phyloP scores from a whole-genome alignment of 1,140 invertebrate species.

The Pogonus chalceus region DNA sequence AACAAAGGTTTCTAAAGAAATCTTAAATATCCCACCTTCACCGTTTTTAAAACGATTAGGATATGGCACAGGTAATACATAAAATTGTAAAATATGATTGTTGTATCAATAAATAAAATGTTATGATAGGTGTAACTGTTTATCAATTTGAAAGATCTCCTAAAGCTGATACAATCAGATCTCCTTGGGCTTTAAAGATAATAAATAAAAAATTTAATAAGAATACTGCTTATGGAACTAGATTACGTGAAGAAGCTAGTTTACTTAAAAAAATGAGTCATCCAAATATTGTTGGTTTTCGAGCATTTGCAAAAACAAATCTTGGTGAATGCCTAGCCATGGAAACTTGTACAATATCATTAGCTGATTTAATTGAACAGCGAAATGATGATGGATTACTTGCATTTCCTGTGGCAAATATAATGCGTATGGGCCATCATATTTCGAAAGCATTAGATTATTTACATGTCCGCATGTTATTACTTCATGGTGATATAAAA shows the following conservation, averaged over 20 bases:
- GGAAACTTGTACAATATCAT: conserved; percentile 54
- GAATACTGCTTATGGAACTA: conserved; percentile 35
- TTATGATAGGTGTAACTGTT: conserved; percentile 56
- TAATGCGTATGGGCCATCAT: conserved; percentile 54
- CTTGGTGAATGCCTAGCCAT: conserved; percentile 57
- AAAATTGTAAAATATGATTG: conserved; percentile 11
- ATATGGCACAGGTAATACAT: conserved; percentile 65
- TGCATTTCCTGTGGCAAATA: conserved; percentile 51
- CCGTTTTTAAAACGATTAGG: conserved; percentile 58
- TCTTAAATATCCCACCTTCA: conserved; percentile 48
- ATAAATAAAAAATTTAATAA: conserved; percentile 37
- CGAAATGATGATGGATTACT: conserved; percentile 45
- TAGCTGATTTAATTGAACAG: conserved; percentile 63
- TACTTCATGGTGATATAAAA: conserved; percentile 78
- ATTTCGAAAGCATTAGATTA: conserved; percentile 65
- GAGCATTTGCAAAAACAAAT: conserved; percentile 50
- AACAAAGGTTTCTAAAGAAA: background rate
- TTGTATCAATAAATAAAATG: background rate
- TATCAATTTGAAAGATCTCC: conserved; percentile 65
- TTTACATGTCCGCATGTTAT: conserved; percentile 57
- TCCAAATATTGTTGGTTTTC: conserved; percentile 75
- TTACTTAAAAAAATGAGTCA: conserved; percentile 60
- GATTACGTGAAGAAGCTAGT: conserved; percentile 60
- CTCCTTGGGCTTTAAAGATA: conserved; percentile 78
- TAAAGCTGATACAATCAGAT: conserved; percentile 47